A percentile compares a stretch with the other conserved stretches of the same genome.
phyloP scores from a whole-genome alignment of 1,140 invertebrate species.

The Uloborus diversus region DNA sequence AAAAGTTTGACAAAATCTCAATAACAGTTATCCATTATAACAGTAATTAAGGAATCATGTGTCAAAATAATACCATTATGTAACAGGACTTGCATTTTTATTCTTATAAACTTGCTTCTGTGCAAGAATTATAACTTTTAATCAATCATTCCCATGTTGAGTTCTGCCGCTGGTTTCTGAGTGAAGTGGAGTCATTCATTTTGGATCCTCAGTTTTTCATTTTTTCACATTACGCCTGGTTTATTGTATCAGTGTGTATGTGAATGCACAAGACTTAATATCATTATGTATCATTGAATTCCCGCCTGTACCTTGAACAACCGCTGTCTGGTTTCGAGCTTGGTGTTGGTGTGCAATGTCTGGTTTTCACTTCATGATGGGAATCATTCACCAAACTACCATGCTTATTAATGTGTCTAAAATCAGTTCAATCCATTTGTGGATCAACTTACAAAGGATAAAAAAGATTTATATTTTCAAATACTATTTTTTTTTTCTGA shows the following conservation, averaged over 20 bases:
- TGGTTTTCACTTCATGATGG: not conserved
- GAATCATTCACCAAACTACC: not conserved
- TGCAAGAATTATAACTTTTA: not conserved
- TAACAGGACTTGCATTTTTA: not conserved
- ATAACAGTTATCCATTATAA: not conserved
- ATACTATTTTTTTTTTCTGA: no score
- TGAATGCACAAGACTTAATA: not conserved
- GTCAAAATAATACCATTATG: not conserved
- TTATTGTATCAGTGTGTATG: not conserved
- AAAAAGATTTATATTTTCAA: no score
- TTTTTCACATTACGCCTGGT: not conserved
- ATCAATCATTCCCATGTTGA: not conserved
- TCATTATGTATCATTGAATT: not conserved
- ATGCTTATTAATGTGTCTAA: not conserved
- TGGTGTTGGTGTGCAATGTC: constrained; percentile 9
- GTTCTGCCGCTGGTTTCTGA: not conserved
- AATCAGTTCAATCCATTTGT: constrained; percentile 7
- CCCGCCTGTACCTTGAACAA: not conserved
- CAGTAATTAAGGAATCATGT: not conserved
- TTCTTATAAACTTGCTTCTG: not conserved
- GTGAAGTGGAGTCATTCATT: not conserved
- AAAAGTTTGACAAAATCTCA: not conserved
- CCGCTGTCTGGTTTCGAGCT: not conserved
- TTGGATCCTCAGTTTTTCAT: constrained; percentile 8
- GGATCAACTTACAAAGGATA: not conserved